Base-by-base conservation (phyloP, 2,113 vertebrate species). In the Leptobrachium ailaonicum region DNA sequence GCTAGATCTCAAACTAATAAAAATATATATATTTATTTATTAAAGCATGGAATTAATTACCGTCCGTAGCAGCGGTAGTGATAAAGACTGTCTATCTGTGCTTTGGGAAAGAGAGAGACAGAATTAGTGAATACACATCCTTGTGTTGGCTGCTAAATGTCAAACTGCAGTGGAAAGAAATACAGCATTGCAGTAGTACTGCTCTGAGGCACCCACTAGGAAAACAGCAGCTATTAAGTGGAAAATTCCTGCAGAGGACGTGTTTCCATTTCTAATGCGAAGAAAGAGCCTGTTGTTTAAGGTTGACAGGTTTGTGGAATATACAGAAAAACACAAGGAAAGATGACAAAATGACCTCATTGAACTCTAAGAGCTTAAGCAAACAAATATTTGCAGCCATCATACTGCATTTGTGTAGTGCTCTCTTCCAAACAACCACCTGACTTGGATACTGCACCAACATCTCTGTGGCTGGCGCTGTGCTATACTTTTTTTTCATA, bases 181-280 rank as follows among this genome's bases (percentile, higher is more conserved):
- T 90, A 91, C 92, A 89, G 91, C 92, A 87, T 88, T 88, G 87
- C 91, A 90, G 90, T 90, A 88, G 89, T 88, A 88, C 82, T 86
- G 91, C 82, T 85, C 90, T 66, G 92, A 90, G 92, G 93, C 92
- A 89, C 90, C 87, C 66, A 84, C 87, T 80, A 86, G 91, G 91
- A 91, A 89, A 91, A 89, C 84, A 80, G 85, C 85, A 87, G 84
- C 88, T 88, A 90, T 87, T 89, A 88, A 91, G 89, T 93, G 92
- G 93, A 94, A 95, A 94, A 94, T 94, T 94, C 92, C 92, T 91
- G 89, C 88, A 88, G 89, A 91, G 89, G 91, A 93, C 86, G 85
- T 88, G 89, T 93, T 92, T 90, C 91, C 91, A 89, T 91, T 92
- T 90, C 91, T 92, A 92, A 88, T 86, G 89, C 0, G 87, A 92